Evolutionary conservation across 2,888 invertebrate species (phyloP), one percentile per base, ranked within the genome.

Genomic region (Anticlea derivata): DNA sequence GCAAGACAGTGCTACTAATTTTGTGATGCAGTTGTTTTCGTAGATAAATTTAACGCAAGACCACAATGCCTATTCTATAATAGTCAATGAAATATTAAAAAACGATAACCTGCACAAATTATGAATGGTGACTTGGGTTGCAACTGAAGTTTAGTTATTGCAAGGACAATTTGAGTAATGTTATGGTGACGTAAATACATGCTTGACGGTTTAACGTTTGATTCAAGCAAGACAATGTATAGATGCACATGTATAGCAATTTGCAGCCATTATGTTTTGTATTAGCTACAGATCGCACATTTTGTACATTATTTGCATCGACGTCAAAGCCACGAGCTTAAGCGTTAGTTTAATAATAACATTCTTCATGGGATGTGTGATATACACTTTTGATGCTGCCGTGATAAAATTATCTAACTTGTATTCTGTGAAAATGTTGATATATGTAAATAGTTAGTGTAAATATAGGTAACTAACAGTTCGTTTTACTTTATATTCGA

Each of bases 391-490:
- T 29, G 17, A 13, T 46, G 37, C 40, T 31, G 20, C 22, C 33
- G 39, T 45, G 35, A 44, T 40, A 39, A 12, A 27, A 37, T 37
- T 33, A 27, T 22, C 0, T 6, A 38, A 35, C 38, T 17, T 41
- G 31, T 51, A 35, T 41, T 35, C 8, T 37, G 30, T 38, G 11
- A 27, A 44, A 35, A 29, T 48, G 48, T 53, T 48, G 2, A 53
- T 53, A 53, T 45, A 29, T 53, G 53, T 53, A 53, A 44, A 53
- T 53, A 53, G 33, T 44, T 41, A 44, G 24, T 39, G 20, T 47
- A 38, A 13, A 33, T 24, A 31, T 30, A 40, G 13, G 13, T 7
- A 8, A 13, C 12, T n/a, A 11, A 29, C 11, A 8, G 11, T 6
- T 45, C 35, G 40, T 17, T 33, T 40, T 40, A 41, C 12, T 13